Evolutionary conservation across 2,888 invertebrate species (phyloP), one percentile per base, ranked within the genome.

Genomic region (Nemapogon koenigi): DNA sequence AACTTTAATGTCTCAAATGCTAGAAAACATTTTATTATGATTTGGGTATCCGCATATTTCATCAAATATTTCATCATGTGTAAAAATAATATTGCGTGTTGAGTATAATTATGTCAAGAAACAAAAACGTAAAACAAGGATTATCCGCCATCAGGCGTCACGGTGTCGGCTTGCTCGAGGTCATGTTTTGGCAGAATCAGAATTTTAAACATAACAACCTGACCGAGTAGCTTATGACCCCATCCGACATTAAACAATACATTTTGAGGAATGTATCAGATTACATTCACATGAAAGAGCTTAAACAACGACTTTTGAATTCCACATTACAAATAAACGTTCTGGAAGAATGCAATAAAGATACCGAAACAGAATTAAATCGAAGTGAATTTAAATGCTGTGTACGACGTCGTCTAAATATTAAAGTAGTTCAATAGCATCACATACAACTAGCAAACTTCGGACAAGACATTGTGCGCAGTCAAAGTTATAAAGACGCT

Each of bases 181-280:
- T 55, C 59, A 61, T 59, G 60, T 59, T 62, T 62, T 56, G 62
- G 63, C n/a, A 16, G 8, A 68, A 62, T 63, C 66, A 63, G 59
- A 57, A 64, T 61, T 61, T 59, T 31, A n/a, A 16, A 31, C 15
- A 15, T 8, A 16, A 2, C 31, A 31, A 31, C 31, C 16, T 31
- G 31, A 31, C 31, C 31, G 31, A 31, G 8, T 31, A 15, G 31
- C 31, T 16, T 31, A 8, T 31, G 31, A 31, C 31, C 16, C 31
- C 15, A 4, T 16, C n/a, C 11, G 16, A 31, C 31, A 14, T 31
- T 31, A 16, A 31, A 31, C 31, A 31, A 31, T 31, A 17, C 31
- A 14, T 4, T 31, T 14, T 16, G 16, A 10, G 29, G 15, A 28
- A 31, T 17, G 11, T 31, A 31, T 31, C 31, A 16, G 31, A 31